Conservation (phyloP, 2,797 vertebrate species). For the Semaprochilodus insignis region DNA sequence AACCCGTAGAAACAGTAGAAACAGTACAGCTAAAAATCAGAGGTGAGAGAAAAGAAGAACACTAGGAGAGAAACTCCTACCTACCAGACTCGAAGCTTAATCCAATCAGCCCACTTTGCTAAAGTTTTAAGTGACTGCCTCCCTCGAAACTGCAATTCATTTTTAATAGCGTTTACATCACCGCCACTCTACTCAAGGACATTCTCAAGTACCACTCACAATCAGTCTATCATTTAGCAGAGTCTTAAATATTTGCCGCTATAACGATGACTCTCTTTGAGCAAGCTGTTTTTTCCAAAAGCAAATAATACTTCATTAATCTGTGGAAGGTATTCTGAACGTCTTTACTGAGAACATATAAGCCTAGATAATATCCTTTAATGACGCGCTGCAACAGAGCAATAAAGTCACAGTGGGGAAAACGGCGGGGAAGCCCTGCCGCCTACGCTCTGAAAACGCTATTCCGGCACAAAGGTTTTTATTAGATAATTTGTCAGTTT, state of each 20-base stretch:
- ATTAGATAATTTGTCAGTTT: not conserved
- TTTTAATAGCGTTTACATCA: slow-evolving; percentile 21
- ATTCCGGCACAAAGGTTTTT: not conserved
- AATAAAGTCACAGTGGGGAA: not conserved
- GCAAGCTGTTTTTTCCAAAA: not conserved
- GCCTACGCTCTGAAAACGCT: not conserved
- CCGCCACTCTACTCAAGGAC: slow-evolving; percentile 21
- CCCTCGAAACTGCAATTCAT: not conserved
- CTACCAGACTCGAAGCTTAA: slow-evolving; percentile 10
- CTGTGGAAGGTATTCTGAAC: no score
- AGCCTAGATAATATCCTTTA: not conserved
- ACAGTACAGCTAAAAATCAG: not conserved
- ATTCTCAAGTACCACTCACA: slow-evolving; percentile 17
- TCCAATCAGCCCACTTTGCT: slow-evolving; percentile 36
- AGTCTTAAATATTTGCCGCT: slow-evolving; percentile 10
- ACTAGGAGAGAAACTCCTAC: not conserved
- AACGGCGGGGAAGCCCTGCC: not conserved
- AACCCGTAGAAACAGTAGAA: not conserved
- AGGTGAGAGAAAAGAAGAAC: not conserved
- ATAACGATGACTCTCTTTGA: not conserved
- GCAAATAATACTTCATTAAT: not conserved
- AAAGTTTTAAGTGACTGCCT: slow-evolving; percentile 4
- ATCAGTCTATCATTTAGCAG: slow-evolving; percentile 1
- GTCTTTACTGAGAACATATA: not conserved
- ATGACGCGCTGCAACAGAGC: not conserved